phyloP scores from a whole-genome alignment of 2,888 invertebrate genomes.

The Andrena bucephala region DNA sequence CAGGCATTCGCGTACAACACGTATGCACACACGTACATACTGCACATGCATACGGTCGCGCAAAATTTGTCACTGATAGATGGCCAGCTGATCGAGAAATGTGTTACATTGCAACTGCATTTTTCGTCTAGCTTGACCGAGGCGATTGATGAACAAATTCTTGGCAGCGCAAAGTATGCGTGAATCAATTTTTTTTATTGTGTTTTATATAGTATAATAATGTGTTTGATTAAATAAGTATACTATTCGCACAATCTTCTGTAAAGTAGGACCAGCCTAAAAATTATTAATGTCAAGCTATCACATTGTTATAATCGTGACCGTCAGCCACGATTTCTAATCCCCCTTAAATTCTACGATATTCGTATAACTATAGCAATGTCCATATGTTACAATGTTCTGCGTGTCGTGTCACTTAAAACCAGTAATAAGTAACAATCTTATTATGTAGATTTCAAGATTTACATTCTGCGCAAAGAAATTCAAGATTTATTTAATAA shows the following conservation, averaged over 20 bases:
- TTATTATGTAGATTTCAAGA: constrained; percentile 28
- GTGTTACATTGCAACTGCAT: neutral
- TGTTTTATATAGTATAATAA: constrained; percentile 45
- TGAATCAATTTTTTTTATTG: constrained; percentile 54
- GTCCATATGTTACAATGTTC: constrained; percentile 31
- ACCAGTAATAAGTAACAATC: constrained; percentile 22
- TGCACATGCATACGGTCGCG: neutral
- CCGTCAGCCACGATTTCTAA: constrained; percentile 35
- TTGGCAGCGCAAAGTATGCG: constrained; percentile 22
- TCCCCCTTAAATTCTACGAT: constrained; percentile 29
- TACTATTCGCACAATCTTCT: constrained; percentile 63
- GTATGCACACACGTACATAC: constrained; percentile 4
- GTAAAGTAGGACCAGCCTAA: constrained; percentile 79
- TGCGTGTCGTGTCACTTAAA: constrained; percentile 25
- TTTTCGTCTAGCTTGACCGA: neutral
- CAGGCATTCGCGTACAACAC: constrained; percentile 50
- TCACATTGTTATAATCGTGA: constrained; percentile 58
- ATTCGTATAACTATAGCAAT: constrained; percentile 42
- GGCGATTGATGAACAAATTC: neutral
- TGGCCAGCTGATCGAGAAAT: constrained; percentile 47
- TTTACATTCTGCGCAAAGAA: constrained; percentile 40
- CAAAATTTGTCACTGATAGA: constrained; percentile 25
- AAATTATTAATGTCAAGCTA: constrained; percentile 59
- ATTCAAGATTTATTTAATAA: constrained; percentile 18
- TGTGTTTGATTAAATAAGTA: constrained; percentile 50